Conservation (phyloP, 1,140 invertebrate species). For the Solen grandis region DNA sequence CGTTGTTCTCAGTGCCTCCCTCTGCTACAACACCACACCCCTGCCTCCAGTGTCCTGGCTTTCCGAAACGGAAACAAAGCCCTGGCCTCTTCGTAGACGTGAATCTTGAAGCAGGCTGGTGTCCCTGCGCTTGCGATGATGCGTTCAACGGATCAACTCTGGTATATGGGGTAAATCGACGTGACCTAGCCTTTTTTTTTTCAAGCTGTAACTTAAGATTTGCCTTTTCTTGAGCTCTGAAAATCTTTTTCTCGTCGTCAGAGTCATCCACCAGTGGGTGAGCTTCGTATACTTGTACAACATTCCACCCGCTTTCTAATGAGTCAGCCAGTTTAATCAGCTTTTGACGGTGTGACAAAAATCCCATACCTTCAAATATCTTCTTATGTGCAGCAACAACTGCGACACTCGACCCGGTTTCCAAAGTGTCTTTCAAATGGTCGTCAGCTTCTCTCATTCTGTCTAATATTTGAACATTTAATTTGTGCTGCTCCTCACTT, state of each 20-base stretch:
- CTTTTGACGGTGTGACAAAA: constrained; percentile 18
- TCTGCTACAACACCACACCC: not conserved
- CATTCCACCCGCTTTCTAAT: constrained; percentile 9
- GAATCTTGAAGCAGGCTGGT: no score
- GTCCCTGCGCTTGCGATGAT: no score
- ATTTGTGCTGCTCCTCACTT: no score
- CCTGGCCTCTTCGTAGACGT: no score
- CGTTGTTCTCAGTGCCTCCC: not conserved
- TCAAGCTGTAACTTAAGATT: not conserved
- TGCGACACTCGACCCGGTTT: no score
- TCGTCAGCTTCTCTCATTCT: no score
- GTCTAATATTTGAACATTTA: no score
- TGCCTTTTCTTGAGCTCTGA: constrained; percentile 11
- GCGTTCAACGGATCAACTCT: no score
- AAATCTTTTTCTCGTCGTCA: constrained; percentile 32
- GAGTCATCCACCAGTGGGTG: constrained; percentile 26
- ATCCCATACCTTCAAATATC: constrained; percentile 23
- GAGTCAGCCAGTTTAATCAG: constrained; percentile 8
- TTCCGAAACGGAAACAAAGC: not conserved
- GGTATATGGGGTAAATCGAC: no score
- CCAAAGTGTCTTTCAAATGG: no score
- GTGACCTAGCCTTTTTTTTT: not conserved
- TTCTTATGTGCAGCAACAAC: no score
- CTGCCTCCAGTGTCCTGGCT: not conserved
- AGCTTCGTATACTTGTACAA: constrained; percentile 18